A percentile compares a stretch with the other conserved stretches of the same genome.
Evolutionary conservation across 2,113 vertebrate species (phyloP).

Genomic region (Cololabis saira): DNA sequence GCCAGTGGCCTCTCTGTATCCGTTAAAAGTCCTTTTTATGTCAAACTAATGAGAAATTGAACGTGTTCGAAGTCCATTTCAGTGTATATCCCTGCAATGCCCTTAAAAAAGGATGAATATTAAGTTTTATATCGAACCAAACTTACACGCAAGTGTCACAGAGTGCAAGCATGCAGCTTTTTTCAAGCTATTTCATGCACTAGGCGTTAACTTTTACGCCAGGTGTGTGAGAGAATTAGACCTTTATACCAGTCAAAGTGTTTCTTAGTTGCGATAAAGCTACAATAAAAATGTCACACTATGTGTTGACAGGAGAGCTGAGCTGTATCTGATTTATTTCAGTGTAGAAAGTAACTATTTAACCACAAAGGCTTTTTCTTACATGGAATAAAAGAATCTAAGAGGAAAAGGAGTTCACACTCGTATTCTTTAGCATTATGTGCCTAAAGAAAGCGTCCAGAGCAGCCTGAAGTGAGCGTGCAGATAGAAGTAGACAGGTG

Average conservation of each 20-base stretch:
- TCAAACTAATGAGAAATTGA: too few relatives aligned
- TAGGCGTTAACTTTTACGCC: background rate
- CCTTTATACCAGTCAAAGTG: background rate
- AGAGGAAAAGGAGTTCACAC: background rate
- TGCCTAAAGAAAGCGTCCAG: background rate
- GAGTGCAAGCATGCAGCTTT: too few relatives aligned
- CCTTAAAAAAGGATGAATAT: too few relatives aligned
- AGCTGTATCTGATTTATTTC: background rate
- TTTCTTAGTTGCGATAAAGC: background rate
- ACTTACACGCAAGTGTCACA: too few relatives aligned
- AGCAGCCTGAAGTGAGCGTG: background rate
- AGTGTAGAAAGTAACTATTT: background rate
- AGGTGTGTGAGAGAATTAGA: background rate
- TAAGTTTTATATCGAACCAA: too few relatives aligned
- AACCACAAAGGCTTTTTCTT: background rate
- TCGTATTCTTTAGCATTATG: background rate
- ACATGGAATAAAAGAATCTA: background rate
- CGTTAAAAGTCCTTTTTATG: too few relatives aligned
- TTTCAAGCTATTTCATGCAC: background rate
- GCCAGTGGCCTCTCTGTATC: too few relatives aligned
- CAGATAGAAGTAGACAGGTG: conserved; percentile 10
- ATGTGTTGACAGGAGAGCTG: background rate
- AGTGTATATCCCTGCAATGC: too few relatives aligned
- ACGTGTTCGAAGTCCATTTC: too few relatives aligned
- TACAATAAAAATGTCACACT: background rate